A percentile compares a stretch with the other conserved stretches of the same genome.
Conservation (phyloP, 2,113 vertebrate species). For the Chunga burmeisteri region DNA sequence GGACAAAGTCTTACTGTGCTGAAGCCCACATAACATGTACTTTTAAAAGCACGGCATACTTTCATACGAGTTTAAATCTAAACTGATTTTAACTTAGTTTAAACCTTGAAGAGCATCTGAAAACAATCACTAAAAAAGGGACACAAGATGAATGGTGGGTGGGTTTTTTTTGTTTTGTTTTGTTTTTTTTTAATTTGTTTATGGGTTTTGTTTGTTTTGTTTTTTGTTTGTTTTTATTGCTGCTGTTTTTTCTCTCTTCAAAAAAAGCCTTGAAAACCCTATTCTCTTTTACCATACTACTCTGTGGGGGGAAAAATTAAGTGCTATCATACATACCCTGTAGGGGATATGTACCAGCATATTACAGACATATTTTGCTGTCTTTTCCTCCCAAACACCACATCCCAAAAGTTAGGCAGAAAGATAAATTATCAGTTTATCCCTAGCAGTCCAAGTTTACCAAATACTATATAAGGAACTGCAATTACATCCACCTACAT, state of each 20-base stretch:
- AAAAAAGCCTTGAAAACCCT: background rate
- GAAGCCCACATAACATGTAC: accelerated
- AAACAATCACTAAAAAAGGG: background rate
- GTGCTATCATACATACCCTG: background rate
- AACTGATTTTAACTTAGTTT: background rate
- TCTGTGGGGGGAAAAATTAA: background rate
- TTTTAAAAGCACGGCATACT: background rate
- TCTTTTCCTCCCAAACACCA: background rate
- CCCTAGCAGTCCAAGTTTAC: background rate
- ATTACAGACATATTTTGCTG: background rate
- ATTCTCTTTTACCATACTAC: background rate
- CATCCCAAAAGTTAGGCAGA: background rate
- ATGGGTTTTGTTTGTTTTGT: too few species aligned
- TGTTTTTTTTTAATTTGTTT: too few species aligned
- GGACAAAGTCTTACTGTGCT: background rate
- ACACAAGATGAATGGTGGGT: background rate
- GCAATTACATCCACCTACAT: background rate
- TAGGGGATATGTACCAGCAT: background rate
- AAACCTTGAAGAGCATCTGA: background rate
- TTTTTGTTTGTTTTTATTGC: too few species aligned
- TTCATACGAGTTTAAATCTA: background rate
- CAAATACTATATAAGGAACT: background rate
- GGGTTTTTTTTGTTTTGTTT: background rate
- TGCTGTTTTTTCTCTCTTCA: too few species aligned
- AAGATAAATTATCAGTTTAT: background rate